Base-by-base conservation (phyloP, 2,888 invertebrate genomes). In the Eulithis prunata region DNA sequence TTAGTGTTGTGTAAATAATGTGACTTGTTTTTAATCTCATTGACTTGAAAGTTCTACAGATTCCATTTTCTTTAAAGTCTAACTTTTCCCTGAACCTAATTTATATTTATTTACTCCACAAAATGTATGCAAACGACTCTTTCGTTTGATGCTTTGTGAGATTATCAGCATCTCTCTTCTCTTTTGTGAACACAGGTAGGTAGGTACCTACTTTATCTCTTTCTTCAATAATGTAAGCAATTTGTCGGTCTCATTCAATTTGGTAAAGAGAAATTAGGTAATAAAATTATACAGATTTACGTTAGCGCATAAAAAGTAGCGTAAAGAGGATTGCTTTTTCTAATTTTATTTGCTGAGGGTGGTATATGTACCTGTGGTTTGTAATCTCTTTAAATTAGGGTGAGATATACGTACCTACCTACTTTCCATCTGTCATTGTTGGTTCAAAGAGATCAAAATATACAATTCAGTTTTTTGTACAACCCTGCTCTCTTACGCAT, bases 281-380 rank as follows among this genome's bases (percentile, higher is more conserved):
- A 90, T 90, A 90, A 91, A 92, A 91, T 92, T 92, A 92, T 91
- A 90, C 91, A 84, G 89, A 84, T 85, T 86, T 83, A 79, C 74
- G 76, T 75, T 74, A 72, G 73, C 77, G 79, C 75, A 80, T 77
- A 77, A 78, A 78, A 80, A 79, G 71, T 77, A 82, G 85, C 87
- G 72, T 78, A 82, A 49, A 87, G 88, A 85, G 86, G 87, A 85
- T 86, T 84, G 79, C 78, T 79, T 82, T 80, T 76, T 78, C 68
- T 80, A 78, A 82, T 82, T 82, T 77, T 78, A 78, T 80, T 81
- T 79, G 75, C 73, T 73, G 72, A 77, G 84, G 85, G 81, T 77
- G 75, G 70, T 21, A 72, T 75, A n/a, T 78, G 74, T 83, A 82
- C 81, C 80, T 83, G 82, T 69, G 80, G 80, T 75, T 76, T 76